A percentile compares a stretch with the other conserved stretches of the same genome.
Evolutionary conservation across 2,888 invertebrate genomes (phyloP).

Genomic region (Ellobium chinense): DNA sequence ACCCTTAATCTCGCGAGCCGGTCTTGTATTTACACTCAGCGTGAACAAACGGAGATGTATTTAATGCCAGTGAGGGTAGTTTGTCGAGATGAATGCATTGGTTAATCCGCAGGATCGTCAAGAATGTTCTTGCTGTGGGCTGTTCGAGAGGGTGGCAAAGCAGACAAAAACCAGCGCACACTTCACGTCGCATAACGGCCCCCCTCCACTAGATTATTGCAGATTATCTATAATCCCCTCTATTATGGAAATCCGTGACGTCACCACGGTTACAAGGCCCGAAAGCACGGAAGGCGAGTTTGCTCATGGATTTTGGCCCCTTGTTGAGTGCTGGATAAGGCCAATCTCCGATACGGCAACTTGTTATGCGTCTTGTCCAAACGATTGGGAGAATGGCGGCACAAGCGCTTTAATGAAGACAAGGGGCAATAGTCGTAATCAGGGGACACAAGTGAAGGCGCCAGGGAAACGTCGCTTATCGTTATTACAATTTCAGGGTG

Average conservation of each 20-base stretch:
- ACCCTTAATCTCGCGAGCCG: conserved; percentile 7
- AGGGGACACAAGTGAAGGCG: too few species aligned
- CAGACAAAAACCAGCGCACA: not conserved
- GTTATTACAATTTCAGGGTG: too few species aligned
- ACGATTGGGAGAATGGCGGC: not conserved
- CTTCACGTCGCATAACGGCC: conserved; percentile 11
- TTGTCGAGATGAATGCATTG: conserved; percentile 7
- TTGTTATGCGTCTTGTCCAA: not conserved
- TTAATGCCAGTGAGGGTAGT: conserved; percentile 1
- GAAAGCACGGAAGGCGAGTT: not conserved
- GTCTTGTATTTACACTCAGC: not conserved
- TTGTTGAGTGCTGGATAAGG: not conserved
- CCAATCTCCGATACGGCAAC: not conserved
- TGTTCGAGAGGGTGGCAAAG: conserved; percentile 4
- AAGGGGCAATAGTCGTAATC: not conserved
- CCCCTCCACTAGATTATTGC: not conserved
- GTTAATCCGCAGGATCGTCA: not conserved
- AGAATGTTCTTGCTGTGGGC: not conserved
- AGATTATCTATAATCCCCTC: conserved; percentile 18
- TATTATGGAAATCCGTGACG: conserved; percentile 32
- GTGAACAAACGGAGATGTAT: conserved; percentile 14
- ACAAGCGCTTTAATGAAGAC: not conserved
- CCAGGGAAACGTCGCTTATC: too few species aligned
- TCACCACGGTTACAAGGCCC: conserved; percentile 10
- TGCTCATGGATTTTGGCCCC: not conserved